phyloP scores from a whole-genome alignment of 2,888 invertebrate genomes.

The Apoda limacodes region DNA sequence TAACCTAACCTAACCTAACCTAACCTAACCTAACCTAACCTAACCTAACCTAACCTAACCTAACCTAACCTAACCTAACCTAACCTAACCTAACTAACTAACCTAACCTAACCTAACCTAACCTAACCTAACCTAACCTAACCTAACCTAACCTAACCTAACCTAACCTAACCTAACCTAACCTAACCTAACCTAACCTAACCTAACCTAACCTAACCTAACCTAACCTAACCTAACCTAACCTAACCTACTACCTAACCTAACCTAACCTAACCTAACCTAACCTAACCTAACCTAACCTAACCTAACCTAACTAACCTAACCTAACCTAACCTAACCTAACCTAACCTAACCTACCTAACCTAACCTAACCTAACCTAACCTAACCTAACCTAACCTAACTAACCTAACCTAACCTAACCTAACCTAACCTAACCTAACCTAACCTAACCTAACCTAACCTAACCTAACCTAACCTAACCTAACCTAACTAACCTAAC shows the following conservation, averaged over 20 bases:
- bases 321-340: slow-evolving; percentile 23
- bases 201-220: slow-evolving; percentile 17
- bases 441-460: slow-evolving; percentile 25
- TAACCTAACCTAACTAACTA: slow-evolving; percentile 17
- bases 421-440: slow-evolving; percentile 21
- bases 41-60: slow-evolving; percentile 11
- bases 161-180: slow-evolving; percentile 20
- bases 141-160: slow-evolving; percentile 16
- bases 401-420: slow-evolving; percentile 16
- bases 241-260: too few species aligned
- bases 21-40: slow-evolving; percentile 10
- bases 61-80: slow-evolving; percentile 19
- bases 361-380: slow-evolving; percentile 23
- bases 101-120: slow-evolving; percentile 19
- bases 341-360: slow-evolving; percentile 21
- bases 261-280: slow-evolving; percentile 6
- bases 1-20: slow-evolving; percentile 13
- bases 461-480: slow-evolving; percentile 24
- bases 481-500: slow-evolving; percentile 24
- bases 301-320: slow-evolving; percentile 14
- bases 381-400: slow-evolving; percentile 19
- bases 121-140: slow-evolving; percentile 21
- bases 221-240: slow-evolving; percentile 16
- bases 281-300: slow-evolving; percentile 7
- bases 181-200: slow-evolving; percentile 18